A percentile compares a stretch with the other conserved stretches of the same genome.
These are phyloP conservation scores for Cydia splendana DNA, from an alignment of 1,140 invertebrate genomes.

Conservation along the genomic window DNA sequence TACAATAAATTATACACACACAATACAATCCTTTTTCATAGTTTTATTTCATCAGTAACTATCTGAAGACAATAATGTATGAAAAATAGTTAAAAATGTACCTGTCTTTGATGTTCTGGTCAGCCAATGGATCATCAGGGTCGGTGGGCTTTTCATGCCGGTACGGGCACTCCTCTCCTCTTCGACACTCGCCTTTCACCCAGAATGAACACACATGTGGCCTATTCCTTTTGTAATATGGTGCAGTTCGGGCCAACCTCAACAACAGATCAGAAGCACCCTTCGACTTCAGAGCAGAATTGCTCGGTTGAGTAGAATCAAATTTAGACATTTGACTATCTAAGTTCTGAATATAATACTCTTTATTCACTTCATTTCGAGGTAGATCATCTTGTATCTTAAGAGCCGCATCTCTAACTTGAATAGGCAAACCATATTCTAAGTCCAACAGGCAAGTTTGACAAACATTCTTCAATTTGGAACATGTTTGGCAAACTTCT, in stretches of 20 bases:
- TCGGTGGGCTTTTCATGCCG: slow-evolving; percentile 99
- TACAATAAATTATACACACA: no score
- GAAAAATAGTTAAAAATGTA: slow-evolving; percentile 37
- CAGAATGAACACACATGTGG: slow-evolving; percentile 99
- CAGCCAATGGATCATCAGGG: slow-evolving; percentile 98
- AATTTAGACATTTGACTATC: slow-evolving; percentile 85
- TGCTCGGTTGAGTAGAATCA: slow-evolving; percentile 84
- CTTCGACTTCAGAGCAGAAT: slow-evolving; percentile 85
- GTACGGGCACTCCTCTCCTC: slow-evolving; percentile 99
- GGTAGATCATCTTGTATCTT: slow-evolving; percentile 97
- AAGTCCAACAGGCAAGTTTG: slow-evolving; percentile 99
- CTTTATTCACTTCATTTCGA: slow-evolving; percentile 98
- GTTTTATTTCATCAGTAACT: no score
- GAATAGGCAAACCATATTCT: slow-evolving; percentile 97
- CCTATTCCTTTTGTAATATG: slow-evolving; percentile 99
- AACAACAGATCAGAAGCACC: slow-evolving; percentile 94
- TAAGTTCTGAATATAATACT: slow-evolving; percentile 98
- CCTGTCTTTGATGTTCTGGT: slow-evolving; percentile 99
- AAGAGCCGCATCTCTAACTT: slow-evolving; percentile 97
- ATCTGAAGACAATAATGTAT: background rate
- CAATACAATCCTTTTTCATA: no score
- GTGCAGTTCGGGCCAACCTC: slow-evolving; percentile 97
- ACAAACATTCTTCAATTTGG: slow-evolving; percentile 99
- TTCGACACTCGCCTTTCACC: slow-evolving; percentile 99
- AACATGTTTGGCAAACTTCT: slow-evolving; percentile 99